Conservation (phyloP, 1,140 invertebrate genomes). For the Leptestheria dahalacensis region DNA sequence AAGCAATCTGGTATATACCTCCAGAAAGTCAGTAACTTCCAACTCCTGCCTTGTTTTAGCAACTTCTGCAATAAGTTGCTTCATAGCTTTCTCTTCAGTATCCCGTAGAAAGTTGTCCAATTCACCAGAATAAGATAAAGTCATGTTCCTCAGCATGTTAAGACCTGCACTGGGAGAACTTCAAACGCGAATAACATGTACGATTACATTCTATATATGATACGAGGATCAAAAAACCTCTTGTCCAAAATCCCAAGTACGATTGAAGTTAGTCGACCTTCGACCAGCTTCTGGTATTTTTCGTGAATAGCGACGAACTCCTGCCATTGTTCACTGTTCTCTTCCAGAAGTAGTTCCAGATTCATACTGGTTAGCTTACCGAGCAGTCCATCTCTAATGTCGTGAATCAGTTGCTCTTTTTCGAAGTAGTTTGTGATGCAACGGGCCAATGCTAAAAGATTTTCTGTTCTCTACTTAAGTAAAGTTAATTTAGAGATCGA, state of each 20-base stretch:
- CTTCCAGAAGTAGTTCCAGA: background rate
- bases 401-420: background rate
- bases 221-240: background rate
- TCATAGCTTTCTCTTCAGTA: background rate
- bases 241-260: background rate
- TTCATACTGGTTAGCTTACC: background rate
- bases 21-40: background rate
- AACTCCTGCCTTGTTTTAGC: background rate
- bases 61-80: background rate
- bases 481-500: background rate
- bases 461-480: background rate
- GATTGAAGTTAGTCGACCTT: background rate
- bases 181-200: background rate
- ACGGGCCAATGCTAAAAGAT: background rate
- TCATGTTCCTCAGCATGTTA: background rate
- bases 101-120: background rate
- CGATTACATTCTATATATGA: background rate
- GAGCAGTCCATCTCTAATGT: background rate
- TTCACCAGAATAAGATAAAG: background rate
- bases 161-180: background rate
- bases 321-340: background rate
- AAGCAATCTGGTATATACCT: background rate
- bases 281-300: background rate
- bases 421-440: slow-evolving; percentile 2
- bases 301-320: background rate